These are phyloP conservation scores for Osmoderma eremita DNA, from an alignment of 2,888 invertebrate species.

Conservation along the genomic window DNA sequence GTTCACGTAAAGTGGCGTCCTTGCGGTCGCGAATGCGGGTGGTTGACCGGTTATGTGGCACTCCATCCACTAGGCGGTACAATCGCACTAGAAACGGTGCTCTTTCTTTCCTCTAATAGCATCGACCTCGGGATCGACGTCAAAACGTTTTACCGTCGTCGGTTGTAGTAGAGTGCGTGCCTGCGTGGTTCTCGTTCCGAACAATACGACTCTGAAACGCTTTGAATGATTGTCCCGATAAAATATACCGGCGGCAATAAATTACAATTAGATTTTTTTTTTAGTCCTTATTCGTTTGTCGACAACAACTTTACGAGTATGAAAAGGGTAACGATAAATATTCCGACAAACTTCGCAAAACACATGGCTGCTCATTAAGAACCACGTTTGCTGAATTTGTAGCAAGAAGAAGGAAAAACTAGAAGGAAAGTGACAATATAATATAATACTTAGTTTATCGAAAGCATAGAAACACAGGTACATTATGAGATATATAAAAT, in stretches of 20 bases:
- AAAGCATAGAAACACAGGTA: no score
- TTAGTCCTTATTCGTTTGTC: no score
- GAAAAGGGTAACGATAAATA: no score
- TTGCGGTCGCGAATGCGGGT: constrained; percentile 30
- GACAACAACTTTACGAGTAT: no score
- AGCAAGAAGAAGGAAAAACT: no score
- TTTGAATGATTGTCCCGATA: constrained; percentile 3
- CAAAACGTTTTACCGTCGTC: background rate
- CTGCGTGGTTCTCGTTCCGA: constrained; percentile 7
- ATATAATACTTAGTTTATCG: no score
- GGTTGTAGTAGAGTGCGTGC: constrained; percentile 17
- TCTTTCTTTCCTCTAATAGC: constrained; percentile 12
- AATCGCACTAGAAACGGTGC: background rate
- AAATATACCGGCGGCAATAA: background rate
- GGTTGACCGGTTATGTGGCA: constrained; percentile 28
- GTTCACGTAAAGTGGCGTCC: constrained; percentile 12
- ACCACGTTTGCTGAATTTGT: no score
- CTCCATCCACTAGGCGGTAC: background rate
- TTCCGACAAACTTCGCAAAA: no score
- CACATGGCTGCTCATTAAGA: no score
- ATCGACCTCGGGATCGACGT: constrained; percentile 14
- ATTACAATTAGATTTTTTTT: constrained; percentile 8
- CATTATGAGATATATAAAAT: no score
- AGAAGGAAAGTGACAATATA: no score
- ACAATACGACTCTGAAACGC: constrained; percentile 6